Conservation (phyloP, 2,888 invertebrate genomes). For the Drosophila mercatorum region DNA sequence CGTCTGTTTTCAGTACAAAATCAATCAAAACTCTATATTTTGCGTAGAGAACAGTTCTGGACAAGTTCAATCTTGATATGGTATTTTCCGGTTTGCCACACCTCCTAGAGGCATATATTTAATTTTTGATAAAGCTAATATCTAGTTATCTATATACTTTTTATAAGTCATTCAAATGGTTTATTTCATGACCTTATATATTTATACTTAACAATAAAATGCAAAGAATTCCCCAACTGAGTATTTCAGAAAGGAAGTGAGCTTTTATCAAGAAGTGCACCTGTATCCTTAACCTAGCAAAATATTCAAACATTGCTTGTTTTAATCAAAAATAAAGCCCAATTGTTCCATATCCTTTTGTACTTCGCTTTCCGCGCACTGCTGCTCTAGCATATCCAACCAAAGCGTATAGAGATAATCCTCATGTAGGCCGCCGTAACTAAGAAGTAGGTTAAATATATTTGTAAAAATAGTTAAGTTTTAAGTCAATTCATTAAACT, state of each 20-base stretch:
- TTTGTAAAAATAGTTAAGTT: neutral
- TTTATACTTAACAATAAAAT: neutral
- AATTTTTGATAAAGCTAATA: too few relatives aligned
- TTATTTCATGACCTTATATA: neutral
- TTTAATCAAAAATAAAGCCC: constrained; percentile 87
- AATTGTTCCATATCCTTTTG: constrained; percentile 87
- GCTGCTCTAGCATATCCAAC: constrained; percentile 87
- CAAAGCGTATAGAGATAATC: constrained; percentile 91
- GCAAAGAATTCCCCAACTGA: neutral
- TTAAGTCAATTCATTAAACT: too few relatives aligned
- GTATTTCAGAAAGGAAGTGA: neutral
- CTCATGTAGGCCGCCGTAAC: constrained; percentile 86
- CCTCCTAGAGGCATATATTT: too few relatives aligned
- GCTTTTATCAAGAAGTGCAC: neutral
- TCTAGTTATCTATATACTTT: too few relatives aligned
- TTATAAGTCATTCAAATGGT: neutral
- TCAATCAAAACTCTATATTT: too few relatives aligned
- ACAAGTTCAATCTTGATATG: neutral
- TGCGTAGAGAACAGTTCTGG: neutral
- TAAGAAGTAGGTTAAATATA: constrained; percentile 21
- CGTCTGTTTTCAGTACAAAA: neutral
- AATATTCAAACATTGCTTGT: neutral
- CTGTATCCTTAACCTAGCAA: neutral
- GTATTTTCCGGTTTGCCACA: too few relatives aligned
- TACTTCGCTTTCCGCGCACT: constrained; percentile 85